A percentile compares a stretch with the other conserved stretches of the same genome.
These are phyloP conservation scores for Holcopasites calliopsidis DNA, from an alignment of 1,140 invertebrate species.

Conservation along the genomic window DNA sequence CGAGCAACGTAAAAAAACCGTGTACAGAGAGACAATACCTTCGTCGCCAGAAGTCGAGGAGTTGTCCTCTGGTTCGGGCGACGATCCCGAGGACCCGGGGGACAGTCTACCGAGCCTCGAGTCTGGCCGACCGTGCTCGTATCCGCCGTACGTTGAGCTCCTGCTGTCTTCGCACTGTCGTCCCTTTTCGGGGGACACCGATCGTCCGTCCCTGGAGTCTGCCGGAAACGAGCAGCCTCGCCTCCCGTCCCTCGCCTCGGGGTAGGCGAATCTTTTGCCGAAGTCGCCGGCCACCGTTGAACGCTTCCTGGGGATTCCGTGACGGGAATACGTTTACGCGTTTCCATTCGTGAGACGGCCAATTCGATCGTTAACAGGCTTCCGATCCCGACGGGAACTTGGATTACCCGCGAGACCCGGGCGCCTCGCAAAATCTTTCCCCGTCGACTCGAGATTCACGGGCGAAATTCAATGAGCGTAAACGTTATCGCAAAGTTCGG, in stretches of 20 bases:
- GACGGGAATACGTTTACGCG: slow-evolving; percentile 55
- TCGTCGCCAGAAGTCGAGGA: slow-evolving; percentile 78
- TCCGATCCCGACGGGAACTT: not conserved
- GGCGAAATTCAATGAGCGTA: not conserved
- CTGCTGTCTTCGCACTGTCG: slow-evolving; percentile 49
- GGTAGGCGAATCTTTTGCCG: slow-evolving; percentile 63
- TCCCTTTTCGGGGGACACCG: slow-evolving; percentile 52
- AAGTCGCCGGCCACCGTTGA: slow-evolving; percentile 73
- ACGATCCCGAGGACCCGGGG: slow-evolving; percentile 69
- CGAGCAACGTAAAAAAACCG: not conserved
- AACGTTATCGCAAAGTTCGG: not conserved
- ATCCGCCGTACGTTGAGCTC: slow-evolving; percentile 53
- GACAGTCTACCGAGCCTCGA: slow-evolving; percentile 59
- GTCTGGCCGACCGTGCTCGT: slow-evolving; percentile 56
- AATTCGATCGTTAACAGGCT: slow-evolving; percentile 30
- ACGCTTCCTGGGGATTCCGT: slow-evolving; percentile 69
- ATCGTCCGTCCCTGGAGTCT: slow-evolving; percentile 40
- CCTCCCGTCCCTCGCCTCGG: slow-evolving; percentile 61
- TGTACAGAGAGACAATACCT: slow-evolving; percentile 66
- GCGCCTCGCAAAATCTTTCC: not conserved
- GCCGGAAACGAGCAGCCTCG: slow-evolving; percentile 23
- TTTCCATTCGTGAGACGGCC: not conserved
- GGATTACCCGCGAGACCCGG: not conserved
- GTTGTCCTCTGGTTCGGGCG: slow-evolving; percentile 75
- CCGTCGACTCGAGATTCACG: too few relatives aligned